A percentile compares a stretch with the other conserved stretches of the same genome.
Evolutionary conservation across 2,888 invertebrate species (phyloP).

Genomic region (Hyppa rectilinea): DNA sequence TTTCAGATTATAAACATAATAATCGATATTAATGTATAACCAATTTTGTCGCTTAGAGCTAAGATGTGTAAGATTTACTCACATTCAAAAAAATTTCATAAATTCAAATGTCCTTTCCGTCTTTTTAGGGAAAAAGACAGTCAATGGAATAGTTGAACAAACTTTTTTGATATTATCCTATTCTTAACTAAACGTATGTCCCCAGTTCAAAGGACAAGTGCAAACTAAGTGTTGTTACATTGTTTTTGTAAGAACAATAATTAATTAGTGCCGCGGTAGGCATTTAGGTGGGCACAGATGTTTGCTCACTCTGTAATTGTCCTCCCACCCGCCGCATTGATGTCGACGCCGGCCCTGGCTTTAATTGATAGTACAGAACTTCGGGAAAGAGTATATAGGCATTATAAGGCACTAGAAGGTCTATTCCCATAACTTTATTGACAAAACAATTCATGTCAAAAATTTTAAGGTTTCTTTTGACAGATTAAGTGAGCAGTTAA

Average conservation of each 20-base stretch:
- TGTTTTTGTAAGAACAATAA: conserved; percentile 84
- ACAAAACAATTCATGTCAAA: no score
- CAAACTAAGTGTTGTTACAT: conserved; percentile 80
- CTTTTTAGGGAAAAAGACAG: no score
- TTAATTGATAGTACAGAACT: conserved; percentile 65
- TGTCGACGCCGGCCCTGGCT: conserved; percentile 77
- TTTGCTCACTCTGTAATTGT: conserved; percentile 85
- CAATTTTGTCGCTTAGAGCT: no score
- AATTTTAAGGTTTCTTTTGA: no score
- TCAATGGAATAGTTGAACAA: background rate
- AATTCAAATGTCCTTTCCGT: no score
- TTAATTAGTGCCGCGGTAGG: conserved; percentile 81
- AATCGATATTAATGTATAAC: no score
- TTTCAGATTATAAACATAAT: no score
- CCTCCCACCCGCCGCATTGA: conserved; percentile 81
- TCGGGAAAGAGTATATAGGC: conserved; percentile 32
- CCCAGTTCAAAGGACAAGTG: conserved; percentile 80
- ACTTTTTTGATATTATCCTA: conserved; percentile 5
- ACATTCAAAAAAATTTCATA: no score
- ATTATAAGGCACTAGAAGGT: background rate
- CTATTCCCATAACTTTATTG: no score
- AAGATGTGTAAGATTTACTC: no score
- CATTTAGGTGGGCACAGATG: conserved; percentile 85
- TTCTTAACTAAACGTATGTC: conserved; percentile 54
- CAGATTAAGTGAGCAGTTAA: no score